Evolutionary conservation across 2,113 vertebrate genomes (phyloP).

Genomic region (Eulacestoma nigropectus): DNA sequence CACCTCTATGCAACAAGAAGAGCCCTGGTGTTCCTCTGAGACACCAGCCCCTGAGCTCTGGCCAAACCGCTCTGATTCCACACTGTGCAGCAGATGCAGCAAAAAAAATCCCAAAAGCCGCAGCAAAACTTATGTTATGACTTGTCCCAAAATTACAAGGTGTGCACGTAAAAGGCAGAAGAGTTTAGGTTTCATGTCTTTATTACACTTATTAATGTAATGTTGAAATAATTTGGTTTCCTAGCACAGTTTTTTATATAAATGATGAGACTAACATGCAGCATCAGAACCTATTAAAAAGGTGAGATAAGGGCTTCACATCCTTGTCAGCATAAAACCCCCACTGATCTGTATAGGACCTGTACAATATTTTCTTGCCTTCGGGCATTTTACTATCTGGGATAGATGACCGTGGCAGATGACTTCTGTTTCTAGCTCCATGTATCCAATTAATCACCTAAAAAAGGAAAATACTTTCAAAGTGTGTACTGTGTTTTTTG

Average conservation of each 20-base stretch:
- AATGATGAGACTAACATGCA: not conserved
- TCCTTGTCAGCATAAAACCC: not conserved
- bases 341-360: not conserved
- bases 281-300: not conserved
- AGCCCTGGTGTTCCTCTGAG: not conserved
- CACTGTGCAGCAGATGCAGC: not conserved
- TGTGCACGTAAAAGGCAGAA: not conserved
- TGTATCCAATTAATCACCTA: not conserved
- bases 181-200: not conserved
- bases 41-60: not conserved
- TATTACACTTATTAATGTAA: not conserved
- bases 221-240: not conserved
- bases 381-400: not conserved
- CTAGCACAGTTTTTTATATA: not conserved
- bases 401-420: fast-evolving
- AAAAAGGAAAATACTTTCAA: not conserved
- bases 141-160: not conserved
- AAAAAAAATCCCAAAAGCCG: not conserved
- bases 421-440: not conserved
- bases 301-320: not conserved
- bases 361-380: not conserved
- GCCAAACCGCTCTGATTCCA: fast-evolving
- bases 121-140: not conserved
- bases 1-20: not conserved
- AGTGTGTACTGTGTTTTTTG: not conserved